phyloP scores from a whole-genome alignment of 2,113 vertebrate species.

The Eretmochelys imbricata region DNA sequence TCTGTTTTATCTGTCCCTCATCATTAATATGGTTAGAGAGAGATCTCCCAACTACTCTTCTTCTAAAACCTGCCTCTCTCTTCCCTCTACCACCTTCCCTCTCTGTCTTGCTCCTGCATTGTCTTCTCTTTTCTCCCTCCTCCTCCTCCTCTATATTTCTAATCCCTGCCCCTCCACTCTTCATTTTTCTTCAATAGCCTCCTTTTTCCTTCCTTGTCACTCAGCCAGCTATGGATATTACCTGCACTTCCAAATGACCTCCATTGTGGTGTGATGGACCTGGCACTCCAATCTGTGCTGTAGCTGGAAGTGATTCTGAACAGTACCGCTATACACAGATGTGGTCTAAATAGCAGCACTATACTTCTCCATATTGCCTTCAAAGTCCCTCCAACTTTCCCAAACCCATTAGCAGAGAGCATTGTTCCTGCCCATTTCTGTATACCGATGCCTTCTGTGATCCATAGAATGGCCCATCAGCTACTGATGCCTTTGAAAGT shows the following conservation, averaged over 20 bases:
- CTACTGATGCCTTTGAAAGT: background rate
- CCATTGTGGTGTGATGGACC: background rate
- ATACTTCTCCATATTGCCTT: background rate
- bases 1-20: background rate
- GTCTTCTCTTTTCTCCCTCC: background rate
- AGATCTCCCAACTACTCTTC: background rate
- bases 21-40: background rate
- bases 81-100: background rate
- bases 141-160: background rate
- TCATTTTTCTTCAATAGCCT: background rate
- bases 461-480: background rate
- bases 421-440: background rate
- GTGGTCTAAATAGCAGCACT: background rate
- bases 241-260: background rate
- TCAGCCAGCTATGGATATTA: background rate
- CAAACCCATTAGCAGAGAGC: background rate
- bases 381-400: background rate
- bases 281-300: background rate
- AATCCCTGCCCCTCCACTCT: background rate
- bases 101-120: background rate
- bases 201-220: background rate
- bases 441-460: background rate
- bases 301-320: background rate
- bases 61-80: background rate
- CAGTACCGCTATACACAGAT: background rate